Conservation (phyloP, 2,113 vertebrate species). For the Scophthalmus maximus region DNA sequence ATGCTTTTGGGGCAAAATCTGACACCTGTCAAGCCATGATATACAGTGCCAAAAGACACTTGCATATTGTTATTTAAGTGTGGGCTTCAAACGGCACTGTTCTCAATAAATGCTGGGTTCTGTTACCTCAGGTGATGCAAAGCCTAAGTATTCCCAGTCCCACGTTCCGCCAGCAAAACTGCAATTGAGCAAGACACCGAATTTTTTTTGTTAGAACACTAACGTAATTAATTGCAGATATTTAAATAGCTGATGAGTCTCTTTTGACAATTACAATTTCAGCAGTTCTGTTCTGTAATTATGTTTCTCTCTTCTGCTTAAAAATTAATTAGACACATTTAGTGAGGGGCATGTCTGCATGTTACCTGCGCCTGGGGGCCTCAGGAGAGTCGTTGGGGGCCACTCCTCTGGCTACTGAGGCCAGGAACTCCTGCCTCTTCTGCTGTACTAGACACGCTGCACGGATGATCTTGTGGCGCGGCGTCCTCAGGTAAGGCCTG, state of each 20-base stretch:
- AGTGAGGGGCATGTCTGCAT: neutral
- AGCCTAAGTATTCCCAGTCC: slow-evolving; percentile 99
- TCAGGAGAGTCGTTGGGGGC: slow-evolving; percentile 98
- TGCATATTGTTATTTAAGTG: too few relatives aligned
- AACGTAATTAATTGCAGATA: neutral
- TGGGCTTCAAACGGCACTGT: neutral
- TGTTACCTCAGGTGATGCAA: slow-evolving; percentile 97
- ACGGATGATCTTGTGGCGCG: slow-evolving; percentile 97
- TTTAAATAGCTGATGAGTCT: neutral
- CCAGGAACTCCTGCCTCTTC: slow-evolving; percentile 97
- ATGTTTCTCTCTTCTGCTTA: neutral
- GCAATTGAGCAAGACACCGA: slow-evolving; percentile 66
- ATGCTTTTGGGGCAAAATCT: too few relatives aligned
- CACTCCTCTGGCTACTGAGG: slow-evolving; percentile 95
- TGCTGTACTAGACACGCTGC: slow-evolving; percentile 97
- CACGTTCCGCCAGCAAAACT: slow-evolving; percentile 98
- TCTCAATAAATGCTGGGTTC: slow-evolving; percentile 1
- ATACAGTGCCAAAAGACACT: too few relatives aligned
- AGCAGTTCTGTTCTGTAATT: neutral
- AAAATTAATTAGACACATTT: neutral
- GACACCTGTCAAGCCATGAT: neutral
- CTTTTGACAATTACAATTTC: slow-evolving; percentile 3
- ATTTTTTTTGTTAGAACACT: neutral
- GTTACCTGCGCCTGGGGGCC: slow-evolving; percentile 92
- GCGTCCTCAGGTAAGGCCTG: slow-evolving; percentile 96